Evolutionary conservation across 2,797 vertebrate species (phyloP).

Genomic region (Typhlichthys eigenmanni): DNA sequence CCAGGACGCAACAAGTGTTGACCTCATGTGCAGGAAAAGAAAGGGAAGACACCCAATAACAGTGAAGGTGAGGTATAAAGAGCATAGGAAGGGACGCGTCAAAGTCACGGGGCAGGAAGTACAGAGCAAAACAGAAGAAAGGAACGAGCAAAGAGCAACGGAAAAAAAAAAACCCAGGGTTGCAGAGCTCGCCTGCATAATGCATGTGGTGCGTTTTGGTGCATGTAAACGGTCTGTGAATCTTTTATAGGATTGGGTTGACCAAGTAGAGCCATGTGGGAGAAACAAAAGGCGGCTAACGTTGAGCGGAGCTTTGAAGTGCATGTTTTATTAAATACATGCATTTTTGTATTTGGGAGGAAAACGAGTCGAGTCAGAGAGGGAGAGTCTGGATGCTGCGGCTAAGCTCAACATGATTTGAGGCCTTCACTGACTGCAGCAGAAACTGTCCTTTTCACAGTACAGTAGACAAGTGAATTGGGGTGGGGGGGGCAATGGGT

Average conservation of each 20-base stretch:
- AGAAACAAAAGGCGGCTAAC: conserved; percentile 43
- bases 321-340: conserved; percentile 9
- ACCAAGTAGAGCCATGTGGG: conserved; percentile 53
- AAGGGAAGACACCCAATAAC: not conserved
- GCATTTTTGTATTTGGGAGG: conserved; percentile 10
- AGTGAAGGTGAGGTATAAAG: not conserved
- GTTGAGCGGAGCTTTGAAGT: conserved; percentile 33
- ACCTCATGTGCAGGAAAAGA: conserved; percentile 29
- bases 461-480: conserved; percentile 43
- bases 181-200: conserved; percentile 51
- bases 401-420: conserved; percentile 35
- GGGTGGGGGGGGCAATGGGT: conserved; percentile 12
- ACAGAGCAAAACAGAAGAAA: conserved; percentile 20
- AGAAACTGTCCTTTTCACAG: conserved; percentile 43
- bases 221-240: conserved; percentile 70
- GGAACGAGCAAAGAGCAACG: not conserved
- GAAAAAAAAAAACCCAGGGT: not conserved
- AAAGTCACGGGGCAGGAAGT: conserved; percentile 7
- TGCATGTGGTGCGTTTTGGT: conserved; percentile 68
- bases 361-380: conserved; percentile 5
- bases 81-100: not conserved
- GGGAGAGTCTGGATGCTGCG: conserved; percentile 28
- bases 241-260: conserved; percentile 68
- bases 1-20: conserved; percentile 42
- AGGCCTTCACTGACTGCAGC: conserved; percentile 12